These are phyloP conservation scores for Sula dactylatra DNA, from an alignment of 2,113 vertebrate species.

Conservation along the genomic window DNA sequence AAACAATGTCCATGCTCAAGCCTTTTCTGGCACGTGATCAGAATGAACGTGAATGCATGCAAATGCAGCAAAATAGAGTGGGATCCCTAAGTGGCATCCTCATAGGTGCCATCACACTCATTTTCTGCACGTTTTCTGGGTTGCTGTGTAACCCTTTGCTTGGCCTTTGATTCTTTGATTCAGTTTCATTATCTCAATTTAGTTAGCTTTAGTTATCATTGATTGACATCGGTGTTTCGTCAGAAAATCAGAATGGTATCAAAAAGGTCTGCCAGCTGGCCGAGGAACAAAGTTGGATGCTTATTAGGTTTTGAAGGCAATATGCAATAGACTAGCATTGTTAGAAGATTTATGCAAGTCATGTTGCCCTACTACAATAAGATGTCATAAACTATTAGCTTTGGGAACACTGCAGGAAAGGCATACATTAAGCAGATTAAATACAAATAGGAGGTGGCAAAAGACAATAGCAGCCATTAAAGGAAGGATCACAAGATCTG, in stretches of 20 bases:
- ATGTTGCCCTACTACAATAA: background rate
- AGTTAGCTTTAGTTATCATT: background rate
- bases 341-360: conserved; percentile 58
- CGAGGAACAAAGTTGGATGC: background rate
- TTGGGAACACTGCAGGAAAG: conserved; percentile 18
- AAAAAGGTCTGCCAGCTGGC: conserved; percentile 9
- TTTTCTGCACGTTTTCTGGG: background rate
- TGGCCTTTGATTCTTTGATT: background rate
- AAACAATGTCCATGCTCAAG: background rate
- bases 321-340: background rate
- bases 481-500: conserved; percentile 38
- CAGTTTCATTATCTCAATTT: background rate
- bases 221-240: background rate
- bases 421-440: conserved; percentile 57
- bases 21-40: background rate
- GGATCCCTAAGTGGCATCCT: background rate
- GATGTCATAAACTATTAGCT: conserved; percentile 23
- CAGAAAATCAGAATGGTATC: background rate
- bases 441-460: conserved; percentile 36
- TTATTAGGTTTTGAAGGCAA: background rate
- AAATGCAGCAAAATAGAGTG: background rate
- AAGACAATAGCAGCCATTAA: conserved; percentile 28
- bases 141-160: background rate
- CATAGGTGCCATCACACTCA: background rate
- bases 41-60: rapidly evolving